Percentiles rank a stretch among this genome's conserved stretches.
Conservation (phyloP, 2,888 invertebrate genomes). For the Diaprepes abbreviatus region DNA sequence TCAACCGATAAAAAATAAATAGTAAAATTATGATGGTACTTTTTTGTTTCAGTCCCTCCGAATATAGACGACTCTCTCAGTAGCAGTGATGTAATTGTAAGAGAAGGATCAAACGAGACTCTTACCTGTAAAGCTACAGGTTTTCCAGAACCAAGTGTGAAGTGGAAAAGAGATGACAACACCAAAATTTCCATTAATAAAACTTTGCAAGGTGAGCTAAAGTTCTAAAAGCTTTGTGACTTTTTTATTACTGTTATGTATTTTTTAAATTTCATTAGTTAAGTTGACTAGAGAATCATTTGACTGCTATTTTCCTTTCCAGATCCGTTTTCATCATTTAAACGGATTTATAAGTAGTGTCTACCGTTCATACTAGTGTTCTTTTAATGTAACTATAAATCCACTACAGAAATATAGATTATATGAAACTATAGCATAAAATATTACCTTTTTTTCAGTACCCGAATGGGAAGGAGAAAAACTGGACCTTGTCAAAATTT, state of each 20-base stretch:
- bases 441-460: conserved; percentile 72
- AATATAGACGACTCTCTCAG: conserved; percentile 92
- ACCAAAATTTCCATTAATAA: conserved; percentile 89
- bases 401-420: too few species aligned
- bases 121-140: conserved; percentile 91
- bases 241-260: too few species aligned
- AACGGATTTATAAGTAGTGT: too few species aligned
- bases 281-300: too few species aligned
- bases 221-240: too few species aligned
- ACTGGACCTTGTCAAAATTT: conserved; percentile 86
- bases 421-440: conserved; percentile 4
- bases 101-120: conserved; percentile 91
- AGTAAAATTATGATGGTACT: too few species aligned
- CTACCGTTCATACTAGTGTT: too few species aligned
- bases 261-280: too few species aligned
- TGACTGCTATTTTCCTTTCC: too few species aligned
- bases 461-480: conserved; percentile 88
- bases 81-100: conserved; percentile 91
- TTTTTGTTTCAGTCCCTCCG: conserved; percentile 81
- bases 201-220: conserved; percentile 80
- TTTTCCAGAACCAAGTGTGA: conserved; percentile 89
- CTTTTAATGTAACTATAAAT: too few species aligned
- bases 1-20: too few species aligned
- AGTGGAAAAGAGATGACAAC: conserved; percentile 93
- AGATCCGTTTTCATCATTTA: too few species aligned